These are phyloP conservation scores for Prochilodus magdalenae DNA, from an alignment of 2,113 vertebrate genomes.

Conservation along the genomic window DNA sequence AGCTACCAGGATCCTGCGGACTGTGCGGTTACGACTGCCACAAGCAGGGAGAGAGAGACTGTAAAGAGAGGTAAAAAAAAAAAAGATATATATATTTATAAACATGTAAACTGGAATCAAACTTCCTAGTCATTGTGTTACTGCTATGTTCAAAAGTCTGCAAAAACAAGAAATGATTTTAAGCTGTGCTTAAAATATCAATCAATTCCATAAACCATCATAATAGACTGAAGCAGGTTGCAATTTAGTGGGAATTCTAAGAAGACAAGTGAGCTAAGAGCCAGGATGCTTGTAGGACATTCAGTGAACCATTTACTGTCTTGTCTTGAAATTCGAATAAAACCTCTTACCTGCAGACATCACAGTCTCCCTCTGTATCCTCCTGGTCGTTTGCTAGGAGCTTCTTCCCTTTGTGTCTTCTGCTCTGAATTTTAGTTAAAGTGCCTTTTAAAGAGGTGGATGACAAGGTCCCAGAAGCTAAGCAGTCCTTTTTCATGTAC, in stretches of 20 bases:
- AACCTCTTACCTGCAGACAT: slow-evolving; percentile 72
- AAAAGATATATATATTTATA: background rate
- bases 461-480: slow-evolving; percentile 69
- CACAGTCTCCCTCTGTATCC: slow-evolving; percentile 58
- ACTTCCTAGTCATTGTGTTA: too few species aligned
- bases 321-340: background rate
- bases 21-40: slow-evolving; percentile 68
- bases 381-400: slow-evolving; percentile 51
- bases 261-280: too few species aligned
- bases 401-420: slow-evolving; percentile 58
- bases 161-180: too few species aligned
- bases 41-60: slow-evolving; percentile 67
- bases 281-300: too few species aligned
- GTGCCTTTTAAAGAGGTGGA: slow-evolving; percentile 68
- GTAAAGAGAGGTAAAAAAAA: slow-evolving; percentile 17
- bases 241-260: too few species aligned
- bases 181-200: too few species aligned
- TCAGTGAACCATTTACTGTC: too few species aligned
- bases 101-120: background rate
- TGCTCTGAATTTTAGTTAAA: slow-evolving; percentile 66
- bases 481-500: slow-evolving; percentile 75
- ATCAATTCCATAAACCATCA: too few species aligned
- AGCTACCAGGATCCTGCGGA: slow-evolving; percentile 76
- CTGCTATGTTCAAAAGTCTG: too few species aligned
- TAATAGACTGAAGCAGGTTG: too few species aligned